phyloP scores from a whole-genome alignment of 1,140 invertebrate genomes.

The Cataglyphis hispanica region DNA sequence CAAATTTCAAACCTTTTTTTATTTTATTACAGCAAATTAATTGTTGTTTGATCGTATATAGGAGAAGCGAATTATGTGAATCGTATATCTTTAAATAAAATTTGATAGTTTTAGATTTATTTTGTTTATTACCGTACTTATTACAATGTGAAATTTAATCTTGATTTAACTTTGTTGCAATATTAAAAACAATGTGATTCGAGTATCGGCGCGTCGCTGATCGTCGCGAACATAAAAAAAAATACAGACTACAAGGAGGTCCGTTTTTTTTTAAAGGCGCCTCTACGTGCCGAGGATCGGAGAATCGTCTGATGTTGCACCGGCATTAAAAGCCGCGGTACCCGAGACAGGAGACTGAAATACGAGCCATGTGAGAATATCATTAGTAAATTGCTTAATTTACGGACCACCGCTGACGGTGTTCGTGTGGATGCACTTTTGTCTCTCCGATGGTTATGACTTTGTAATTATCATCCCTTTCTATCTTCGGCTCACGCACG shows the following conservation, averaged over 20 bases:
- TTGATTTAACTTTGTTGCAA: neutral
- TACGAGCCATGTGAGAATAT: conserved; percentile 85
- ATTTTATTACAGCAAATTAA: neutral
- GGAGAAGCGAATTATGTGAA: neutral
- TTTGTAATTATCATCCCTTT: conserved; percentile 65
- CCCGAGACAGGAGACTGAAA: conserved; percentile 81
- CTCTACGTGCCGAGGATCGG: conserved; percentile 35
- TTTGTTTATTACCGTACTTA: neutral
- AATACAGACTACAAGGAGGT: conserved; percentile 18
- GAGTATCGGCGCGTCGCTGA: conserved; percentile 16
- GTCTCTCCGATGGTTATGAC: conserved; percentile 42
- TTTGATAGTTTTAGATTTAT: neutral
- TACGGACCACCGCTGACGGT: conserved; percentile 72
- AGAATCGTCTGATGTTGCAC: conserved; percentile 65
- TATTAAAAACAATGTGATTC: neutral
- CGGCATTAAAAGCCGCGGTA: conserved; percentile 82
- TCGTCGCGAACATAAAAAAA: conserved; percentile 37
- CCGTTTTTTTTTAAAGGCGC: conserved; percentile 29
- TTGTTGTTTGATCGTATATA: neutral
- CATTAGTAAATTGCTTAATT: conserved; percentile 87
- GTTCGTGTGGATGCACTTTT: conserved; percentile 42
- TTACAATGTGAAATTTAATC: conserved; percentile 1
- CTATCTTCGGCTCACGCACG: conserved; percentile 8
- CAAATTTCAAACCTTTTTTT: neutral
- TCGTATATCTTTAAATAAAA: neutral